Conservation (phyloP, 2,888 invertebrate species). For the Agrotis puta region DNA sequence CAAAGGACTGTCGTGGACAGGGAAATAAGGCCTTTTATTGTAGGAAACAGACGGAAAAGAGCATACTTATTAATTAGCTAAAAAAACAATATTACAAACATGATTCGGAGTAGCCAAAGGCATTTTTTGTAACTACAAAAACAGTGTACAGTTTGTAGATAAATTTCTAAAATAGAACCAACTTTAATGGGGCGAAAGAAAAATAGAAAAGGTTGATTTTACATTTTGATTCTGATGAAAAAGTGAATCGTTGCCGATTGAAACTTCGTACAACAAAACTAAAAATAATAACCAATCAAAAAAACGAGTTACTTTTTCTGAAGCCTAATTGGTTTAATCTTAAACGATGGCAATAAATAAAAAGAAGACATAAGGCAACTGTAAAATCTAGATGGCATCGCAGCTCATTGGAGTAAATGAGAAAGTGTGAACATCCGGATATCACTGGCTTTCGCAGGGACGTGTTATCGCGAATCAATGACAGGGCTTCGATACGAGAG, state of each 20-base stretch:
- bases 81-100: background rate
- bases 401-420: conserved; percentile 24
- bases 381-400: conserved; percentile 36
- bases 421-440: conserved; percentile 44
- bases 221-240: background rate
- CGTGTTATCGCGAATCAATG: conserved; percentile 26
- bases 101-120: background rate
- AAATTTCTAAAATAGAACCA: background rate
- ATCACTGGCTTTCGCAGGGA: conserved; percentile 25
- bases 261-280: background rate
- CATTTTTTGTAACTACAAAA: background rate
- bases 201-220: background rate
- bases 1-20: background rate
- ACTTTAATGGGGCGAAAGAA: background rate
- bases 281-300: conserved; percentile 5
- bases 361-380: conserved; percentile 8
- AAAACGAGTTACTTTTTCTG: conserved; percentile 13
- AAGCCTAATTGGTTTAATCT: conserved; percentile 32
- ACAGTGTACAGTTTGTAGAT: too few species aligned
- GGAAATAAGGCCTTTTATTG: background rate
- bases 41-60: background rate
- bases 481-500: conserved; percentile 31
- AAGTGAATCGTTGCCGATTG: background rate
- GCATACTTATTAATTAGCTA: background rate
- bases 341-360: conserved; percentile 32